Base-by-base conservation (phyloP, 2,113 vertebrate species). In the Suncus etruscus region DNA sequence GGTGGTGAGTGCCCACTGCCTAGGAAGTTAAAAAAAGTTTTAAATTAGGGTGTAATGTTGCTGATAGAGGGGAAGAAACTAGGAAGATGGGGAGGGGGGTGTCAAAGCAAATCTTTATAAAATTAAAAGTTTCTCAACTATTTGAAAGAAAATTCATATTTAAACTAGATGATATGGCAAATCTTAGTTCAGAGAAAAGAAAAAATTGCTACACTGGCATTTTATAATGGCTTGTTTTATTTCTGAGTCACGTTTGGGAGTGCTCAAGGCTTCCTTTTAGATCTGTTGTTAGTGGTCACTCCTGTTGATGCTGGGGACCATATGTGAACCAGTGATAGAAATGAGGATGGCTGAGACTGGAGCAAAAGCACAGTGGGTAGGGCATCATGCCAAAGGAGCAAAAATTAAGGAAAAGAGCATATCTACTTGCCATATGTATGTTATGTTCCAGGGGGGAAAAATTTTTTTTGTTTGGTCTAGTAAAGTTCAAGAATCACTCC, bases 1-100 rank as follows among this genome's bases (percentile, higher is more conserved):
- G 99, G 98, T 96, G 98, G 98, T 9, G 99, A 99, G 0, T 98
- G 99, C 48, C 98, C 99, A 84, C 99, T 99, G 96, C 99, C 99
- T 99, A 78, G 7, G 14, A 90, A 95, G 77, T 93, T 76, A 86
- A 61, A 61, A 66, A 86, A 88, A 84, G 86, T 32, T 80, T 89
- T 87, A 11, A 78, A 78, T 95, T 89, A 91, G 78, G 50, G 76
- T 29, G 58, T 45, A 94, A 31, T 78, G n/a, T 68, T 87, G 83
- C 27, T 78, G 31, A 77, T 1, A 54, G 31, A 76, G 24, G n/a
- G 11, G 10, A 74, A 29, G 22, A 76, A 65, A 87, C 72, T 50
- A 81, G 32, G 20, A 66, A 83, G 8, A 68, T 29, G 3, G 27
- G 27, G 24, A 58, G 39, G 39, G 5, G 66, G 31, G 68, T 31